These are phyloP conservation scores for Acrobasis repandana DNA, from an alignment of 2,888 invertebrate species.

Conservation along the genomic window DNA sequence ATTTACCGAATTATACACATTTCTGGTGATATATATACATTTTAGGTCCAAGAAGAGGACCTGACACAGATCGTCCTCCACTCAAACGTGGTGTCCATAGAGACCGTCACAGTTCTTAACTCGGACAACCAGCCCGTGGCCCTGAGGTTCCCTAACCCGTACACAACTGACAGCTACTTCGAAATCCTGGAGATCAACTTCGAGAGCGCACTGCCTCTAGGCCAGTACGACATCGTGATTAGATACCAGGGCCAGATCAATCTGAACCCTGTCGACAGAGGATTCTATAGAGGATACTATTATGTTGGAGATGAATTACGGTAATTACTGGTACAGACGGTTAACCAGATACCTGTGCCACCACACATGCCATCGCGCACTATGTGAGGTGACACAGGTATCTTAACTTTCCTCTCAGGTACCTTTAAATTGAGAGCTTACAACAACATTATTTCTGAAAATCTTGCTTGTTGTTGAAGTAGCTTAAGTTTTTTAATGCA, in stretches of 20 bases:
- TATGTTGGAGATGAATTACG: slow-evolving; percentile 48
- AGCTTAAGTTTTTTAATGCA: too few relatives aligned
- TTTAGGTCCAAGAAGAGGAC: slow-evolving; percentile 54
- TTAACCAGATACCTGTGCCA: too few relatives aligned
- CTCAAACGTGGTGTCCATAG: slow-evolving; percentile 63
- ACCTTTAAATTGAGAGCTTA: too few relatives aligned
- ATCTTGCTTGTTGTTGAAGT: too few relatives aligned
- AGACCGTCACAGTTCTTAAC: slow-evolving; percentile 46
- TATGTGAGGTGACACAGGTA: too few relatives aligned
- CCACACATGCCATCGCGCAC: too few relatives aligned
- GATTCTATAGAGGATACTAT: slow-evolving; percentile 74
- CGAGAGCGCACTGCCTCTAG: slow-evolving; percentile 44
- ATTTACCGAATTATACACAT: too few relatives aligned
- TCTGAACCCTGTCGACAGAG: slow-evolving; percentile 66
- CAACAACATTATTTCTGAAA: too few relatives aligned
- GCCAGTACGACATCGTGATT: slow-evolving; percentile 59
- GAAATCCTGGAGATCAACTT: slow-evolving; percentile 65
- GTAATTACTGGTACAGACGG: slow-evolving; percentile 47
- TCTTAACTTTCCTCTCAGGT: too few relatives aligned
- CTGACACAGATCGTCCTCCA: slow-evolving; percentile 68
- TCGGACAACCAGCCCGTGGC: slow-evolving; percentile 40
- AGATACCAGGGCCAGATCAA: slow-evolving; percentile 61
- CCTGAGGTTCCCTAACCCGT: slow-evolving; percentile 48
- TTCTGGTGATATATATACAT: slow-evolving; percentile 15
- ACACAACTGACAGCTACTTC: slow-evolving; percentile 57